Conservation (phyloP, 2,113 vertebrate species). For the Charina bottae region DNA sequence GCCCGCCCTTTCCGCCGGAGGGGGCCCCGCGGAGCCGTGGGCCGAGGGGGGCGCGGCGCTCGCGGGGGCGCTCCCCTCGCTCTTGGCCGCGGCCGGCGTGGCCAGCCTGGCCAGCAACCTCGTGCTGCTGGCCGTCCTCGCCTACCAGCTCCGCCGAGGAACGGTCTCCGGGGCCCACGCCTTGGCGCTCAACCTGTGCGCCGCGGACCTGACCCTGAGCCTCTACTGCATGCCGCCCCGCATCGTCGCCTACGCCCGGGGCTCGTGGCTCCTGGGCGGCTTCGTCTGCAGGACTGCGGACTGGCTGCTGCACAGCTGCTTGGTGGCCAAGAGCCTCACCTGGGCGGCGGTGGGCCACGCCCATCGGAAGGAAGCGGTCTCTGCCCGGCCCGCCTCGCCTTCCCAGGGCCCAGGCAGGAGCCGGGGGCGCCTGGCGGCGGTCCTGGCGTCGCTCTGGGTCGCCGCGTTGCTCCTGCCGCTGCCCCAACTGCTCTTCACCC, state of each 20-base stretch:
- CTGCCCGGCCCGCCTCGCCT: slow-evolving; percentile 24
- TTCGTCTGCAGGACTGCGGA: slow-evolving; percentile 77
- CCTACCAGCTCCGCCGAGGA: slow-evolving; percentile 68
- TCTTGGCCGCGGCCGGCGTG: slow-evolving; percentile 73
- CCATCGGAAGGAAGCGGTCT: slow-evolving; percentile 57
- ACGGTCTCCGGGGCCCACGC: slow-evolving; percentile 70
- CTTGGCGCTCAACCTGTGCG: slow-evolving; percentile 68
- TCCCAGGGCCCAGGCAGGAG: slow-evolving; percentile 29
- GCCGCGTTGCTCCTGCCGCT: slow-evolving; percentile 71
- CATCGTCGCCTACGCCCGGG: slow-evolving; percentile 73
- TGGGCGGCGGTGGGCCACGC: slow-evolving; percentile 72
- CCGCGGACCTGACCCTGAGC: slow-evolving; percentile 74
- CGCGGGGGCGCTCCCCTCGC: slow-evolving; percentile 66
- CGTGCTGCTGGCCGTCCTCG: slow-evolving; percentile 71
- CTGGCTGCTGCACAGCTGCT: slow-evolving; percentile 80
- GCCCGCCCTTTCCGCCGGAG: slow-evolving; percentile 69
- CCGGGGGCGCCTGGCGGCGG: slow-evolving; percentile 56
- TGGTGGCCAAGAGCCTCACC: slow-evolving; percentile 78
- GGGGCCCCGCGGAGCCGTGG: slow-evolving; percentile 54
- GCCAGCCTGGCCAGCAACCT: slow-evolving; percentile 76
- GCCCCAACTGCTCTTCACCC: slow-evolving; percentile 75
- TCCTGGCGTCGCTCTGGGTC: neutral
- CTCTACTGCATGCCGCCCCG: slow-evolving; percentile 75
- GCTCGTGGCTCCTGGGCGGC: slow-evolving; percentile 76
- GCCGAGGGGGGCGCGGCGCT: slow-evolving; percentile 61